Evolutionary conservation across 1,140 invertebrate genomes (phyloP).

Genomic region (Sminthurinus signatus): DNA sequence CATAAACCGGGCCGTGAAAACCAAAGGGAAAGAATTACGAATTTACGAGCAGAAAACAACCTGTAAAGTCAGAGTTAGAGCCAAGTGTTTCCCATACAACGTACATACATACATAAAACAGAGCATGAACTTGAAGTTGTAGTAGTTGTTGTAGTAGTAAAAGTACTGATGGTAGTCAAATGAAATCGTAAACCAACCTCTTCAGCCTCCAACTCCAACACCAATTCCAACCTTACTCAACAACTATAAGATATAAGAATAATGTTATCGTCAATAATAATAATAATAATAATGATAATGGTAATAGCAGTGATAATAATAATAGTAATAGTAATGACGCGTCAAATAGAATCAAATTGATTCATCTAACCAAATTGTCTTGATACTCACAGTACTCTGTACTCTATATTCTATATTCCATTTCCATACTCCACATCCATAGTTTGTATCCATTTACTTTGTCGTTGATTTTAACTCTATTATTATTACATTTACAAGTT

Average conservation of each 20-base stretch:
- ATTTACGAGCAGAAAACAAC: slow-evolving; percentile 30
- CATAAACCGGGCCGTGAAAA: slow-evolving; percentile 9
- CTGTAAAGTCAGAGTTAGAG: slow-evolving; percentile 13
- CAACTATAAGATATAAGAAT: not conserved
- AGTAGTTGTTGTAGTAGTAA: too few relatives aligned
- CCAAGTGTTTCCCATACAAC: too few relatives aligned
- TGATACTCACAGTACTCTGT: not conserved
- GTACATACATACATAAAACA: too few relatives aligned
- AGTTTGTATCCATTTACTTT: too few relatives aligned
- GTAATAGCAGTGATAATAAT: not conserved
- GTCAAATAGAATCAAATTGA: slow-evolving; percentile 18
- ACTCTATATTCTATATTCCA: not conserved
- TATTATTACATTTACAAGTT: too few relatives aligned
- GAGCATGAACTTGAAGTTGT: too few relatives aligned
- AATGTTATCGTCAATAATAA: slow-evolving; percentile 16
- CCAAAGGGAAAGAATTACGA: slow-evolving; percentile 11
- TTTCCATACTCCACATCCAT: not conserved
- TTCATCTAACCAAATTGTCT: slow-evolving; percentile 4
- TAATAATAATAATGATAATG: too few relatives aligned
- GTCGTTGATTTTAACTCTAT: too few relatives aligned
- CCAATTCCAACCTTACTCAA: slow-evolving; percentile 6
- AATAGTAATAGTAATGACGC: slow-evolving; percentile 14
- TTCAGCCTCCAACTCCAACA: too few relatives aligned
- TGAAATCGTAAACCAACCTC: too few relatives aligned
- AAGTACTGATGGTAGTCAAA: too few relatives aligned